These are phyloP conservation scores for Cerastis leucographa DNA, from an alignment of 2,888 invertebrate genomes.

Conservation along the genomic window DNA sequence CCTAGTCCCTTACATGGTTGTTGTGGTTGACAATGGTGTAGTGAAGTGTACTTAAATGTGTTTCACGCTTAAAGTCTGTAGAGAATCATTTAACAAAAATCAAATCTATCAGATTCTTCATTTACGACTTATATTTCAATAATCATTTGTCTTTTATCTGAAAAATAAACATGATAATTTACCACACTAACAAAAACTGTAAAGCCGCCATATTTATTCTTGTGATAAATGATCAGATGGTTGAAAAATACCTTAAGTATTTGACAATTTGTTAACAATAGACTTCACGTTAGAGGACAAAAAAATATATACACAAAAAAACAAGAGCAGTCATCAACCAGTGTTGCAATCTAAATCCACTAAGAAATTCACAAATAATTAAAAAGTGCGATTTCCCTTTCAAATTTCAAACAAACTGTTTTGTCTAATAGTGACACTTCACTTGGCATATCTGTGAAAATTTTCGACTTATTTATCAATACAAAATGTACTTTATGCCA, in stretches of 20 bases:
- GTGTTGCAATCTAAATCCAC: conserved; percentile 35
- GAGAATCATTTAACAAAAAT: not conserved
- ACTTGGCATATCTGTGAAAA: not conserved
- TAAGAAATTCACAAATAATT: conserved; percentile 29
- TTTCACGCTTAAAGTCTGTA: not conserved
- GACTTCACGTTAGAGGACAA: too few species aligned
- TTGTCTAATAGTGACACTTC: conserved; percentile 10
- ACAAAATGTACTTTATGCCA: not conserved
- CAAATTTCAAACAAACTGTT: conserved; percentile 37
- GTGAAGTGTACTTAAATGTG: too few species aligned
- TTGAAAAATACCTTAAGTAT: not conserved
- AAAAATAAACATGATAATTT: too few species aligned
- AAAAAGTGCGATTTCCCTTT: conserved; percentile 30
- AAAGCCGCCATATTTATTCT: not conserved
- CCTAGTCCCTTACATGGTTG: too few species aligned
- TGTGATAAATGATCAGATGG: not conserved
- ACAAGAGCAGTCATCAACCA: not conserved
- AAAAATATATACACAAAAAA: not conserved
- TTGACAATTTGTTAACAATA: not conserved
- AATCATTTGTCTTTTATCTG: not conserved
- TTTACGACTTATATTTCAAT: not conserved
- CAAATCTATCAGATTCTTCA: not conserved
- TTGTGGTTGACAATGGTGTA: too few species aligned
- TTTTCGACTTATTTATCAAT: not conserved
- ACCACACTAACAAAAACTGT: not conserved